Percentiles rank a stretch among this genome's conserved stretches.
Evolutionary conservation across 2,888 invertebrate genomes (phyloP).

Genomic region (Crepidodera aurea): DNA sequence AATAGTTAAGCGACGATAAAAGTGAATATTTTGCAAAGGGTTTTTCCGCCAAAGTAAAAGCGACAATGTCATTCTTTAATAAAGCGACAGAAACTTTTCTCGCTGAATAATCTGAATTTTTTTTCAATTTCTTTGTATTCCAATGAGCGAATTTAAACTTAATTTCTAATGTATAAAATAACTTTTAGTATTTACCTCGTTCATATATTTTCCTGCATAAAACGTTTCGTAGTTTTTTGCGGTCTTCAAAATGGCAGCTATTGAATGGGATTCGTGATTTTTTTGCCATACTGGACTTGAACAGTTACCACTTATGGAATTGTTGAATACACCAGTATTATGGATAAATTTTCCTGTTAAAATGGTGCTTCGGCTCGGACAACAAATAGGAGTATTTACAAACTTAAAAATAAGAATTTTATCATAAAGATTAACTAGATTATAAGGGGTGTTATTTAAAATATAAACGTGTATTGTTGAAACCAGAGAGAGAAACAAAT

Average conservation of each 20-base stretch:
- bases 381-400: constrained; percentile 86
- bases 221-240: constrained; percentile 78
- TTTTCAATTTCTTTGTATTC: no score
- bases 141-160: no score
- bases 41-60: no score
- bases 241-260: constrained; percentile 73
- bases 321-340: constrained; percentile 81
- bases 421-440: no score
- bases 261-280: constrained; percentile 70
- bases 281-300: constrained; percentile 74
- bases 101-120: no score
- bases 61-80: no score
- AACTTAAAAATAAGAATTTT: constrained; percentile 72
- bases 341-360: constrained; percentile 86
- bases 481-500: no score
- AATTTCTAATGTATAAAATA: no score
- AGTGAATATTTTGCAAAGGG: no score
- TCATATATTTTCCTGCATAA: constrained; percentile 94
- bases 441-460: neutral
- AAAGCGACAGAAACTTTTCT: no score
- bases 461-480: no score
- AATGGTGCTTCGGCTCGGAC: constrained; percentile 88
- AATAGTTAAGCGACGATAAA: no score
- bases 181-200: constrained; percentile 68
- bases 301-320: constrained; percentile 82